Evolutionary conservation across 2,888 invertebrate genomes (phyloP), one percentile per base, ranked within the genome.

Genomic region (Sicus ferrugineus): DNA sequence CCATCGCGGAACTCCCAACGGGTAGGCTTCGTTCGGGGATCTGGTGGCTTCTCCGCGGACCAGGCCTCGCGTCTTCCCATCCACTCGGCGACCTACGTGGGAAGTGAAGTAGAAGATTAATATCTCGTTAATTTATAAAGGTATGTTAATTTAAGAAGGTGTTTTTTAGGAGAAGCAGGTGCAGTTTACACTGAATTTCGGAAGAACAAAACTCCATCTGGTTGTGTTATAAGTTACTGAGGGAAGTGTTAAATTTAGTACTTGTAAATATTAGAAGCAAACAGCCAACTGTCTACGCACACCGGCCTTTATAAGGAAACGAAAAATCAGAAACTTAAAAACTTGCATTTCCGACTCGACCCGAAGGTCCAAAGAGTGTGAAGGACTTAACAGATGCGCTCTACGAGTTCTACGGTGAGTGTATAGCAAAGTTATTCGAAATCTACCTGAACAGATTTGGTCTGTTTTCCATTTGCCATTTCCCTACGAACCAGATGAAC

Each of bases 61-160:
- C 94, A 95, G 34, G 94, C 94, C 88, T 94, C 94, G 81, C 92
- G 89, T 81, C 91, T 87, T 79, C 91, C 90, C 81, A 87, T 88
- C 92, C 92, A 92, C 82, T 92, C 92, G 73, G 89, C 90, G 77
- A 85, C 85, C 85, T 86, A 69, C 3, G 66, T 67, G n/a, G 2
- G 21, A 64, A 14, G 19, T 4, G 30, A 19, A 34, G 19, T 14
- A 61, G 16, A 61, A 26, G n/a, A 2, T 26, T 26, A 28, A 48
- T n/a, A n/a, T 3, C 28, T 59, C 9, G 31, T 30, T 42, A 21
- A 62, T 5, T 59, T n/a, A 42, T 21, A 31, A 34, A n/a, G 3
- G 46, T 1, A 46, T 14, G 5, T 5, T n/a, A 46, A 46, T 16
- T 1, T 5, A n/a, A n/a, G 11, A 46, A 46, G n/a, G 16, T 46